Evolutionary conservation across 2,797 vertebrate genomes (phyloP).

Genomic region (Pantherophis vulpinus): DNA sequence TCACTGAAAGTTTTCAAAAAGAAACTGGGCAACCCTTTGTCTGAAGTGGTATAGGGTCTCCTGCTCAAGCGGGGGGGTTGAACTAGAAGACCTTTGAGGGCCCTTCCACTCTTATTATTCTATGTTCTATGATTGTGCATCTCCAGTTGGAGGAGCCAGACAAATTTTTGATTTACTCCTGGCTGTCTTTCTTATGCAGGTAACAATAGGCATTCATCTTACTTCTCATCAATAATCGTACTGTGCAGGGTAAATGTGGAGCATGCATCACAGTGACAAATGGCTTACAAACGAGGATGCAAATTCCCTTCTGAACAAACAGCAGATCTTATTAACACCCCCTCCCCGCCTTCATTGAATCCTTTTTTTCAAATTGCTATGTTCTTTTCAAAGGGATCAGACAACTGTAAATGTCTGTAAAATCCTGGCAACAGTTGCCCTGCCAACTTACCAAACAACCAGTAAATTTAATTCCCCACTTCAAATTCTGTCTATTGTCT

Average conservation of each 20-base stretch:
- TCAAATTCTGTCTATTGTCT: conserved; percentile 4
- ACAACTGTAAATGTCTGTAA: conserved; percentile 38
- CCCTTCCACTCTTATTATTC: neutral
- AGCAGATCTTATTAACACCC: neutral
- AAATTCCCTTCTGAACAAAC: neutral
- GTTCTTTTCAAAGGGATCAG: conserved; percentile 4
- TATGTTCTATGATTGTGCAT: neutral
- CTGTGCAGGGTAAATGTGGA: neutral
- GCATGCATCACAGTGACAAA: rapidly evolving
- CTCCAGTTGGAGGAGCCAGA: neutral
- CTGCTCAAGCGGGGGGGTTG: neutral
- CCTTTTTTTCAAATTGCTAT: conserved; percentile 11
- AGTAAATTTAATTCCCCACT: conserved; percentile 8
- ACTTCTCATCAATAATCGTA: neutral
- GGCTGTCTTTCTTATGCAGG: neutral
- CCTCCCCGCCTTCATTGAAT: neutral
- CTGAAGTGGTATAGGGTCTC: neutral
- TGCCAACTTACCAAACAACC: conserved; percentile 26
- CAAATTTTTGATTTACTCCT: neutral
- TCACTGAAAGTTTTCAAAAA: neutral
- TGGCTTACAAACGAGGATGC: neutral
- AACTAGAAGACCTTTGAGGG: neutral
- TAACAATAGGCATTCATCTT: conserved; percentile 23
- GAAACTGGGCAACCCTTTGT: neutral
- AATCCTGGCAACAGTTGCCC: neutral